phyloP scores from a whole-genome alignment of 2,888 invertebrate species.

The Tetranychus piercei region DNA sequence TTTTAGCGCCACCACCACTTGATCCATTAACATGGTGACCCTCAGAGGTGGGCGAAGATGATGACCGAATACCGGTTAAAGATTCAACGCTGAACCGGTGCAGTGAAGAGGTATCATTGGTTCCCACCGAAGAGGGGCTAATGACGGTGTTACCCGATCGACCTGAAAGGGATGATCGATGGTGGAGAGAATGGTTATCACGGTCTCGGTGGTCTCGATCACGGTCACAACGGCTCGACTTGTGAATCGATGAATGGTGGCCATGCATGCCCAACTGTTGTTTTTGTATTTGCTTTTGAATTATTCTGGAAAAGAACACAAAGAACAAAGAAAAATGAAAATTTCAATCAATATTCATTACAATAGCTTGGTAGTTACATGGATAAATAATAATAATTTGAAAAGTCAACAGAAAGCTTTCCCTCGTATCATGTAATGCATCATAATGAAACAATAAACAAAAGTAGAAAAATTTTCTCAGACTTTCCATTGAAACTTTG shows the following conservation, averaged over 20 bases:
- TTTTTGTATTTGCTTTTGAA: conserved; percentile 11
- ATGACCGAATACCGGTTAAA: conserved; percentile 15
- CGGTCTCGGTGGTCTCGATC: conserved; percentile 3
- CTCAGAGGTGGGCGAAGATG: background rate
- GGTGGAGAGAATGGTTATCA: background rate
- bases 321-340: background rate
- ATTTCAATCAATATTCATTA: background rate
- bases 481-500: no score
- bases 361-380: background rate
- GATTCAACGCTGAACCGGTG: conserved; percentile 21
- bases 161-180: background rate
- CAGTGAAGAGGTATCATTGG: conserved; percentile 16
- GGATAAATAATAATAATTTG: background rate
- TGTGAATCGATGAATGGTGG: background rate
- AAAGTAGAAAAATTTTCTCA: no score
- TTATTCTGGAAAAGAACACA: background rate
- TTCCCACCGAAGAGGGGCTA: background rate
- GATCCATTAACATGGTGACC: background rate
- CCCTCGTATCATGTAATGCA: no score
- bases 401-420: background rate
- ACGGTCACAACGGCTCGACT: background rate
- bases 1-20: background rate
- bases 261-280: conserved; percentile 5
- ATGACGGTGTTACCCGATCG: background rate
- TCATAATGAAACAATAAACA: no score